Conservation (phyloP, 2,888 invertebrate species). For the Torymus tubicola region DNA sequence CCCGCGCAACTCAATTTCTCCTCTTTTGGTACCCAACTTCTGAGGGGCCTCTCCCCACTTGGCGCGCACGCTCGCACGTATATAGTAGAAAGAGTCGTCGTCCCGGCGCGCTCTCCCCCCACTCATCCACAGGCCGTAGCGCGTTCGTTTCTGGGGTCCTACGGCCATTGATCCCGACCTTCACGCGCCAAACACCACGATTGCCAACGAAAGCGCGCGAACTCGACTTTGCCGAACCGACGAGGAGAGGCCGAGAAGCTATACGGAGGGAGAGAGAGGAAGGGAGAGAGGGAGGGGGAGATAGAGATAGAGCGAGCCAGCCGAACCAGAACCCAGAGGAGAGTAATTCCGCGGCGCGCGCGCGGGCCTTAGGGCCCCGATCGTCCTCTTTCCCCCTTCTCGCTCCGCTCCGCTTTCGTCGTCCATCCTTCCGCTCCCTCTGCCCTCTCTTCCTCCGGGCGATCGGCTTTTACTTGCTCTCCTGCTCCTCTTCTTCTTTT, state of each 20-base stretch:
- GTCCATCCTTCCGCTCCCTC: slow-evolving; percentile 55
- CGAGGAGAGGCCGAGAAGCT: slow-evolving; percentile 59
- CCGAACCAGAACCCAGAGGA: slow-evolving; percentile 53
- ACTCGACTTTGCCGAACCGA: slow-evolving; percentile 73
- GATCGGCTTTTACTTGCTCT: slow-evolving; percentile 57
- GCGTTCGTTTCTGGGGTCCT: slow-evolving; percentile 69
- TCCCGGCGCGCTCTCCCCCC: too few species aligned
- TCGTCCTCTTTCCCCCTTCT: slow-evolving; percentile 14
- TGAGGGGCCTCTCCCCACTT: slow-evolving; percentile 50
- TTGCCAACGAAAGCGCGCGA: slow-evolving; percentile 70
- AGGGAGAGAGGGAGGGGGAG: slow-evolving; percentile 32
- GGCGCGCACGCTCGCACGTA: too few species aligned
- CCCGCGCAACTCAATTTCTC: slow-evolving; percentile 70
- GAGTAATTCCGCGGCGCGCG: slow-evolving; percentile 55
- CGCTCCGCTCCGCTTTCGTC: slow-evolving; percentile 44
- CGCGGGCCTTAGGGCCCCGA: slow-evolving; percentile 54
- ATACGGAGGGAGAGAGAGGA: slow-evolving; percentile 48
- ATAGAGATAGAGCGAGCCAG: slow-evolving; percentile 32
- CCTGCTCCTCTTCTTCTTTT: slow-evolving; percentile 37
- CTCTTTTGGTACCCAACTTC: slow-evolving; percentile 72
- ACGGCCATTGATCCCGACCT: slow-evolving; percentile 77
- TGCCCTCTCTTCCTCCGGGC: slow-evolving; percentile 35
- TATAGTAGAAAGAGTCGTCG: too few species aligned
- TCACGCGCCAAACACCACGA: slow-evolving; percentile 76
- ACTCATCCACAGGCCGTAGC: not conserved